Evolutionary conservation across 2,113 vertebrate species (phyloP).

Genomic region (Gymnorhina tibicen): DNA sequence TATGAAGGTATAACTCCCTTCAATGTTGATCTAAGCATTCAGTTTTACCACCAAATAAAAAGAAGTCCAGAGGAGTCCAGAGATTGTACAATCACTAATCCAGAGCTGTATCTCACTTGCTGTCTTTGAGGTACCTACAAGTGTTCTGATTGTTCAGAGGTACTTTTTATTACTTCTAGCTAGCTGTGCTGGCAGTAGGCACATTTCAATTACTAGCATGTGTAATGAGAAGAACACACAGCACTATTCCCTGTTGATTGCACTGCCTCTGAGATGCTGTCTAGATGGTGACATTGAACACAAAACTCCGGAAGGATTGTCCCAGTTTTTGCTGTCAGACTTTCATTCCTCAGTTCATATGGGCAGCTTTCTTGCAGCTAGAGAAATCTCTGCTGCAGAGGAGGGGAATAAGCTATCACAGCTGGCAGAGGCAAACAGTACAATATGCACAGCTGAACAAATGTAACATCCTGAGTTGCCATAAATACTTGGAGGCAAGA

Average conservation of each 20-base stretch:
- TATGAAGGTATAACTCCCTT: neutral
- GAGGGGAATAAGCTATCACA: neutral
- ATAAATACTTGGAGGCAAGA: neutral
- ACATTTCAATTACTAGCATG: conserved; percentile 5
- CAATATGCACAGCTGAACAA: neutral
- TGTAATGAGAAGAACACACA: conserved; percentile 38
- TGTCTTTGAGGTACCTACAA: neutral
- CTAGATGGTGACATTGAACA: neutral
- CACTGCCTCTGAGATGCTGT: neutral
- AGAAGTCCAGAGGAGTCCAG: neutral
- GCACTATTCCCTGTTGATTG: neutral
- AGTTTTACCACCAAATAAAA: neutral
- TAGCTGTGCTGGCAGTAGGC: neutral
- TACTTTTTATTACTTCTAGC: neutral
- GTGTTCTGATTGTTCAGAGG: neutral
- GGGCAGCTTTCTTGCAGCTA: conserved; percentile 9
- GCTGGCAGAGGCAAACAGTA: neutral
- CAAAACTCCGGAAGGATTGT: neutral
- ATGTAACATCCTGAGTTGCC: neutral
- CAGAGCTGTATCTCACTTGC: neutral
- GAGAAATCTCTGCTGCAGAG: neutral
- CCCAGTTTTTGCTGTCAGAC: conserved; percentile 41
- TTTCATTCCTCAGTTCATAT: neutral
- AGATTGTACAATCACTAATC: neutral
- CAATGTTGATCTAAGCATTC: neutral